Evolutionary conservation across 2,888 invertebrate genomes (phyloP).

Genomic region (Itoplectis maculator): DNA sequence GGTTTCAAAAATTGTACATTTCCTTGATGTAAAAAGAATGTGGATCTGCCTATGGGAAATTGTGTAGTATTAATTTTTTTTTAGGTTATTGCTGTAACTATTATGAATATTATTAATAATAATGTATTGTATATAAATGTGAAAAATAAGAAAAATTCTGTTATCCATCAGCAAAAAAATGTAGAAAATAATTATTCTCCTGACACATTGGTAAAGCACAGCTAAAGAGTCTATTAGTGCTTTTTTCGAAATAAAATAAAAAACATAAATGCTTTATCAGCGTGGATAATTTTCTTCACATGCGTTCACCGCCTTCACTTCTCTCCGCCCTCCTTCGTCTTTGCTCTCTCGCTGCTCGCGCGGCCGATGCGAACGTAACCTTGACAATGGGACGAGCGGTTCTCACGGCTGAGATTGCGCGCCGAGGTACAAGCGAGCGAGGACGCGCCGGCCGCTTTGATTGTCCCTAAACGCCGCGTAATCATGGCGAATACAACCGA

Average conservation of each 20-base stretch:
- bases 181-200: neutral
- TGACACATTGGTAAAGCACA: neutral
- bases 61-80: too few species aligned
- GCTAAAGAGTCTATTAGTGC: neutral
- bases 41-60: too few species aligned
- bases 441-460: slow-evolving; percentile 22
- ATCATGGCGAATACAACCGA: slow-evolving; percentile 33
- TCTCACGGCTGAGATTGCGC: slow-evolving; percentile 62
- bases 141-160: too few species aligned
- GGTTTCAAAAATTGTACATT: too few species aligned
- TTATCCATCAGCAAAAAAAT: too few species aligned
- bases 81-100: too few species aligned
- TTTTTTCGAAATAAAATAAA: neutral
- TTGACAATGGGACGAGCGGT: slow-evolving; percentile 75
- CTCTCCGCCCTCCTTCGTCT: slow-evolving; percentile 3
- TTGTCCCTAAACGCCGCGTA: slow-evolving; percentile 25
- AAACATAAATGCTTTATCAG: neutral
- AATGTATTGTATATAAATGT: too few species aligned
- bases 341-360: slow-evolving; percentile 35
- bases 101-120: too few species aligned
- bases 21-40: too few species aligned
- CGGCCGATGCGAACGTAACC: slow-evolving; percentile 67
- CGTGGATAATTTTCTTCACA: neutral
- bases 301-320: too few species aligned
- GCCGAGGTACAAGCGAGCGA: slow-evolving; percentile 6